These are phyloP conservation scores for Phrynocephalus guinanensis DNA, from an alignment of 2,797 vertebrate genomes.

Conservation along the genomic window DNA sequence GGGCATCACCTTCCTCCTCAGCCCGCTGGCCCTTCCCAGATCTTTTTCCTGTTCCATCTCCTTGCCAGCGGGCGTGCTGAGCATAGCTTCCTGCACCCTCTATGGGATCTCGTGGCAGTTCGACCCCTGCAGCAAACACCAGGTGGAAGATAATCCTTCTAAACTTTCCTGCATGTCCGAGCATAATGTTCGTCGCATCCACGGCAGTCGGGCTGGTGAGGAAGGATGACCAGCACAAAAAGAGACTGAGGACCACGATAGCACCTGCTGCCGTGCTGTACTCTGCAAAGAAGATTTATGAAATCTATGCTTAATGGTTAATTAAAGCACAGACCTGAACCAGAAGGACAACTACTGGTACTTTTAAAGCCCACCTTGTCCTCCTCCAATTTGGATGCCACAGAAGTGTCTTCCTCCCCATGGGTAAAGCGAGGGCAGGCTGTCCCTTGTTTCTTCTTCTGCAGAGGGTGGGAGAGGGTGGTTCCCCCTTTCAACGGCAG, in stretches of 20 bases:
- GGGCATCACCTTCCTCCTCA: constrained; percentile 92
- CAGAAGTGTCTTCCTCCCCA: too few species aligned
- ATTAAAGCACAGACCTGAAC: too few species aligned
- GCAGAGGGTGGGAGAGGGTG: too few species aligned
- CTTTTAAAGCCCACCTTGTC: too few species aligned
- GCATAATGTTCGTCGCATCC: constrained; percentile 97
- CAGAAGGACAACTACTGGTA: too few species aligned
- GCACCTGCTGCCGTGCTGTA: constrained; percentile 97
- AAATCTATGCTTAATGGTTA: constrained; percentile 96
- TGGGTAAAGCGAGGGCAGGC: too few species aligned
- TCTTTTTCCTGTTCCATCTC: constrained; percentile 96
- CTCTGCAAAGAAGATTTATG: constrained; percentile 99
- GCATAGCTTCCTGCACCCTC: constrained; percentile 93
- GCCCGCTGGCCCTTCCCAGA: constrained; percentile 89
- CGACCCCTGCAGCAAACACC: constrained; percentile 99
- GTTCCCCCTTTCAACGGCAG: too few species aligned
- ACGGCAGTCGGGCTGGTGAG: constrained; percentile 97
- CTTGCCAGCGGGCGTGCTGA: constrained; percentile 92
- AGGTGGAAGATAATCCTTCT: constrained; percentile 98
- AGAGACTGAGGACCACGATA: constrained; percentile 99
- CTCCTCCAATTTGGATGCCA: too few species aligned
- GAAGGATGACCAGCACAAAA: constrained; percentile 98
- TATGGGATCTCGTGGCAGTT: constrained; percentile 99
- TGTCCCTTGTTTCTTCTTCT: too few species aligned
- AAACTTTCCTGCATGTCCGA: constrained; percentile 98